Conservation (phyloP, 2,113 vertebrate species). For the Microcebus murinus region DNA sequence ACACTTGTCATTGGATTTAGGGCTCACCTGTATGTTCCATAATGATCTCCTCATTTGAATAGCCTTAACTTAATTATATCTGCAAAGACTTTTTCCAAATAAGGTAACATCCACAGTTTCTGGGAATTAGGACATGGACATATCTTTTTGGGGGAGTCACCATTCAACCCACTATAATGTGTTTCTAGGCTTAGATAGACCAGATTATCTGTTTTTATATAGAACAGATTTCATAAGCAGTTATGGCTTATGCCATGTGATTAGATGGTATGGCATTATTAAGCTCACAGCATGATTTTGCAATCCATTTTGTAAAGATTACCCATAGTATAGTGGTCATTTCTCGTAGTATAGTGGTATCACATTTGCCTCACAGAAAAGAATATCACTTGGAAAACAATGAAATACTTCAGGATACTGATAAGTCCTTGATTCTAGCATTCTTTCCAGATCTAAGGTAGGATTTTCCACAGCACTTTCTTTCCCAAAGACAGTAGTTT, state of each 20-base stretch:
- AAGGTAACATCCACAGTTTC: neutral
- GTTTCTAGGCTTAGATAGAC: neutral
- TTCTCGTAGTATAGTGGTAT: too few relatives aligned
- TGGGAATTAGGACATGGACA: slow-evolving; percentile 28
- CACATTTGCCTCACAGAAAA: neutral
- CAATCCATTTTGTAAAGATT: slow-evolving; percentile 24
- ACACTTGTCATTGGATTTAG: slow-evolving; percentile 18
- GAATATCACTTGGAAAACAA: slow-evolving; percentile 52
- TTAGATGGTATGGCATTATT: neutral
- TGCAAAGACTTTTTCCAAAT: slow-evolving; percentile 41
- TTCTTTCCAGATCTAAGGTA: slow-evolving; percentile 32
- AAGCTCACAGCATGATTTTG: slow-evolving; percentile 48
- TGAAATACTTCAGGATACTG: slow-evolving; percentile 49
- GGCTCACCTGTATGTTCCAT: neutral
- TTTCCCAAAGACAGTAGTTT: slow-evolving; percentile 45
- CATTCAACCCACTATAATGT: slow-evolving; percentile 3
- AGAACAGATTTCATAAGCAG: slow-evolving; percentile 49
- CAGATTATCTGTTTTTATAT: too few relatives aligned
- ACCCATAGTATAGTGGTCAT: too few relatives aligned
- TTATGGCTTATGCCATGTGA: neutral
- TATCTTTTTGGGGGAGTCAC: neutral
- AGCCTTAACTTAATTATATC: slow-evolving; percentile 52
- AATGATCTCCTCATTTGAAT: slow-evolving; percentile 43
- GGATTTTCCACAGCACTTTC: slow-evolving; percentile 31
- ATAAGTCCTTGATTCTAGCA: slow-evolving; percentile 45